Percentiles rank a stretch among this genome's conserved stretches.
Evolutionary conservation across 2,888 invertebrate genomes (phyloP).

Genomic region (Notocelia uddmanniana): DNA sequence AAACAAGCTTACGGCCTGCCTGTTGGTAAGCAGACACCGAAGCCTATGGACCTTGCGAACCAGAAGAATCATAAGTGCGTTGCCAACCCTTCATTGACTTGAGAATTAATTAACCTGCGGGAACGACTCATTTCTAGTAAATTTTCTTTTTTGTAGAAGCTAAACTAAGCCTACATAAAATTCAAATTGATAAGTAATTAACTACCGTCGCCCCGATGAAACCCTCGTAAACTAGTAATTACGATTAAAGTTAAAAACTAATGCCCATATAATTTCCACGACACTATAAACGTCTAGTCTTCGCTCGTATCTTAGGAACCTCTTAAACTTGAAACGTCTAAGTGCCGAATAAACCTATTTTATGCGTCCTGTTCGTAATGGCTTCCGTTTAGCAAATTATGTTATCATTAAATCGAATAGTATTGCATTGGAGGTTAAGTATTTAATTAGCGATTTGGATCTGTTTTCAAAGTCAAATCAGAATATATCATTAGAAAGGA

Average conservation of each 20-base stretch:
- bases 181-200: too few species aligned
- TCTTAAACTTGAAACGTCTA: slow-evolving; percentile 43
- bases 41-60: too few species aligned
- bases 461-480: background rate
- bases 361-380: slow-evolving; percentile 69
- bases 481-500: background rate
- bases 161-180: too few species aligned
- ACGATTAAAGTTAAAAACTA: slow-evolving; percentile 18
- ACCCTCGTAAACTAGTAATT: background rate
- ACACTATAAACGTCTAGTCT: slow-evolving; percentile 24
- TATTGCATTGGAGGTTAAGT: slow-evolving; percentile 22
- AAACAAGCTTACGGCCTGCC: too few species aligned
- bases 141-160: too few species aligned
- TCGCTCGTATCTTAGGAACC: slow-evolving; percentile 31
- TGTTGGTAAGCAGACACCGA: too few species aligned
- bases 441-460: slow-evolving; percentile 21
- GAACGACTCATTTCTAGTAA: too few species aligned
- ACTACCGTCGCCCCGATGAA: background rate
- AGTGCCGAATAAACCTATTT: slow-evolving; percentile 64
- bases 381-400: slow-evolving; percentile 60
- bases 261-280: slow-evolving; percentile 3
- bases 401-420: slow-evolving; percentile 8
- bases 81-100: too few species aligned
- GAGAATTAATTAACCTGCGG: too few species aligned
- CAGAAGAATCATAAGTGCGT: too few species aligned